These are phyloP conservation scores for Troides oblongomaculatus DNA, from an alignment of 2,888 invertebrate species.

Conservation along the genomic window DNA sequence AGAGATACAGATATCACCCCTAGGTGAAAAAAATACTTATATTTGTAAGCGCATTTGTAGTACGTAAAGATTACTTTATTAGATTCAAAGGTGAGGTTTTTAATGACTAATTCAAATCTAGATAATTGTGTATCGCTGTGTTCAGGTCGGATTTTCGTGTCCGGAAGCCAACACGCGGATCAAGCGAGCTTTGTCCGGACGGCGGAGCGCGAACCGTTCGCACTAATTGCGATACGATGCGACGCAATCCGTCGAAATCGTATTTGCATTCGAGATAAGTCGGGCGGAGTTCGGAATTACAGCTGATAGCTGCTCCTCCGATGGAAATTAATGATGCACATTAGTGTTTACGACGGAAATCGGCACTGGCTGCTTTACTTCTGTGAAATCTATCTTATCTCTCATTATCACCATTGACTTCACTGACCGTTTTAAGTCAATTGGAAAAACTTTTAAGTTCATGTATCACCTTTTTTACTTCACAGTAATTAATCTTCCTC, in stretches of 20 bases:
- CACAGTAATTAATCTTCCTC: too few species aligned
- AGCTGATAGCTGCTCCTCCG: slow-evolving; percentile 10
- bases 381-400: not conserved
- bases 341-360: slow-evolving; percentile 8
- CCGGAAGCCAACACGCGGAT: slow-evolving; percentile 69
- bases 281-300: slow-evolving; percentile 32
- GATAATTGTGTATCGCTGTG: slow-evolving; percentile 23
- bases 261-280: slow-evolving; percentile 43
- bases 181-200: slow-evolving; percentile 64
- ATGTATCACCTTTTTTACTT: too few species aligned
- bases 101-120: slow-evolving; percentile 28
- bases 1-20: too few species aligned
- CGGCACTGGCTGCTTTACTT: not conserved
- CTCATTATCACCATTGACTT: not conserved
- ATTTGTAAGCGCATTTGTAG: too few species aligned
- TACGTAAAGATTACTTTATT: too few species aligned
- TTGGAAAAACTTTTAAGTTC: too few species aligned
- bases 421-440: too few species aligned
- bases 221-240: slow-evolving; percentile 74
- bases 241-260: slow-evolving; percentile 43
- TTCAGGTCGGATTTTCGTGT: slow-evolving; percentile 63
- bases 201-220: slow-evolving; percentile 59
- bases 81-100: too few species aligned
- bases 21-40: too few species aligned
- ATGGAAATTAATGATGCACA: slow-evolving; percentile 21